phyloP scores from a whole-genome alignment of 2,797 vertebrate genomes.

The Diglossa cyanea region DNA sequence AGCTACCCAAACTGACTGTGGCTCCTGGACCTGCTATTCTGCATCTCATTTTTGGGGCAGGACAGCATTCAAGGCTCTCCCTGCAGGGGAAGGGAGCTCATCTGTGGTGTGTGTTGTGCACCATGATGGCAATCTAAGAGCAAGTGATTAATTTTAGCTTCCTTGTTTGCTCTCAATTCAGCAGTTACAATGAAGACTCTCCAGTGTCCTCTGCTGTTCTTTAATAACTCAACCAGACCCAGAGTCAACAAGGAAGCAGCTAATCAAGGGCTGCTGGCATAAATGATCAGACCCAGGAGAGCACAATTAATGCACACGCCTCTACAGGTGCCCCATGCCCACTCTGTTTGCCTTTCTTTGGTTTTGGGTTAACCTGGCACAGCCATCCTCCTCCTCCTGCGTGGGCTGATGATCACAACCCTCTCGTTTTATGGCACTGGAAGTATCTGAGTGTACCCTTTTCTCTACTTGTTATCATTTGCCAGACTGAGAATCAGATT shows the following conservation, averaged over 20 bases:
- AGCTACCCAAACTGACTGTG: background rate
- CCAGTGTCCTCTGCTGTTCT: background rate
- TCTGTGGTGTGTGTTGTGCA: background rate
- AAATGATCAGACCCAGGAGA: background rate
- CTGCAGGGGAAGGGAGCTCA: background rate
- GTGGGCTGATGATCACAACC: background rate
- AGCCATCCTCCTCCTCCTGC: background rate
- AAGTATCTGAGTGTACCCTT: background rate
- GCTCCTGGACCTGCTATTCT: background rate
- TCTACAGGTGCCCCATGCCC: background rate
- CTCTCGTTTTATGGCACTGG: background rate
- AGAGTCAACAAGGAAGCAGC: constrained; percentile 43
- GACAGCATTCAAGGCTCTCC: background rate
- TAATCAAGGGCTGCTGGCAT: background rate
- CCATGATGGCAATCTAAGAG: background rate
- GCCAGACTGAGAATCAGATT: background rate
- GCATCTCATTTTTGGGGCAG: background rate
- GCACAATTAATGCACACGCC: background rate
- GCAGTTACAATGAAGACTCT: background rate
- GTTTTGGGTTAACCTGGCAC: background rate
- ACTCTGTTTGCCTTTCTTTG: background rate
- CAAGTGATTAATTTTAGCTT: background rate
- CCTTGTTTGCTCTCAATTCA: background rate
- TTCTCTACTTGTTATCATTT: background rate
- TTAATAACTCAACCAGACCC: background rate